Percentiles rank a stretch among this genome's conserved stretches.
These are phyloP conservation scores for Netelia melanura DNA, from an alignment of 2,888 invertebrate genomes.

Conservation along the genomic window DNA sequence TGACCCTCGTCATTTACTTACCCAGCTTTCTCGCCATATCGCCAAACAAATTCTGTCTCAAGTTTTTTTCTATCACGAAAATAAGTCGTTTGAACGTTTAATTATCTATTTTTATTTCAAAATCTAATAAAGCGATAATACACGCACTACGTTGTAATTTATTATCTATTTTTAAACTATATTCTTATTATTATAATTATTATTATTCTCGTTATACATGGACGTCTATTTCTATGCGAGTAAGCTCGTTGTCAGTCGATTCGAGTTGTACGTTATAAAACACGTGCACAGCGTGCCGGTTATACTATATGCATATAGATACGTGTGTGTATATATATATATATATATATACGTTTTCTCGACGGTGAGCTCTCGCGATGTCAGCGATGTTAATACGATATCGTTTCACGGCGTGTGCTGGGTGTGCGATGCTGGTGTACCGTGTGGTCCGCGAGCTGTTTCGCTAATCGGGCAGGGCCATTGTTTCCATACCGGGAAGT, in stretches of 20 bases:
- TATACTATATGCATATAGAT: slow-evolving; percentile 27
- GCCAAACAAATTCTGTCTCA: not conserved
- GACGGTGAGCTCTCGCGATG: slow-evolving; percentile 40
- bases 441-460: slow-evolving; percentile 63
- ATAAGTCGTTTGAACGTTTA: not conserved
- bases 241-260: slow-evolving; percentile 17
- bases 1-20: slow-evolving; percentile 37
- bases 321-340: not conserved
- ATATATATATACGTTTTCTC: slow-evolving; percentile 1
- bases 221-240: not conserved
- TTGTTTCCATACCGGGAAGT: slow-evolving; percentile 75
- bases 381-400: slow-evolving; percentile 67
- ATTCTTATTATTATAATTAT: too few relatives aligned
- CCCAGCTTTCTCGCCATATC: not conserved
- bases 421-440: slow-evolving; percentile 43
- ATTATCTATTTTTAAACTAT: too few relatives aligned
- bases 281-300: slow-evolving; percentile 11
- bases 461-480: slow-evolving; percentile 74
- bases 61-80: not conserved
- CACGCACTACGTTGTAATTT: too few relatives aligned
- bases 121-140: not conserved
- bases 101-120: not conserved
- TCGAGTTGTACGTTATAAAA: slow-evolving; percentile 25
- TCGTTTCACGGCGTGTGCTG: slow-evolving; percentile 50
- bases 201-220: too few relatives aligned